Evolutionary conservation across 1,140 invertebrate species (phyloP).

Genomic region (Drosophila lowei): DNA sequence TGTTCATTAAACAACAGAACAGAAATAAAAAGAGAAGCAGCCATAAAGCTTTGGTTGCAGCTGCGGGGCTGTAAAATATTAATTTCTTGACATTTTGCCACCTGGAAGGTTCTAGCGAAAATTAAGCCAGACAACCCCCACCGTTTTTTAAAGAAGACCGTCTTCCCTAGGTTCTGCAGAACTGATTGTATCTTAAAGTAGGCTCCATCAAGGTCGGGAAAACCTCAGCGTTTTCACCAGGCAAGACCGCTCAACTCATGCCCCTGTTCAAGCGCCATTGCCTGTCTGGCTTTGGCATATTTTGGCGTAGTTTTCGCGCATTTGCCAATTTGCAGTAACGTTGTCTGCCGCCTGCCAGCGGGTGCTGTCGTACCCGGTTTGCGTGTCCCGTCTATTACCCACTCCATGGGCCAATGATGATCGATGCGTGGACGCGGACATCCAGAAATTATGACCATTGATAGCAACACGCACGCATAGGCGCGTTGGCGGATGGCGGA

Average conservation of each 20-base stretch:
- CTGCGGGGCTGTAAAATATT: conserved; percentile 16
- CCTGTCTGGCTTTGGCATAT: conserved; percentile 15
- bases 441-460: conserved; percentile 63
- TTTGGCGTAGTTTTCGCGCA: conserved; percentile 37
- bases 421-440: conserved; percentile 59
- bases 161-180: background rate
- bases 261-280: conserved; percentile 1
- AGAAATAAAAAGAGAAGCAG: background rate
- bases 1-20: conserved; percentile 9
- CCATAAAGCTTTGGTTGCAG: conserved; percentile 26
- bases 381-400: conserved; percentile 39
- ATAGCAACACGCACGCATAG: conserved; percentile 54
- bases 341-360: conserved; percentile 13
- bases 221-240: too few species aligned
- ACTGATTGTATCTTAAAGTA: too few species aligned
- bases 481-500: too few species aligned
- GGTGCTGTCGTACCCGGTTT: conserved; percentile 23
- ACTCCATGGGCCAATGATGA: conserved; percentile 48
- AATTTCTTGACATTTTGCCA: background rate
- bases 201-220: too few species aligned
- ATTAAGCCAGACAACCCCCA: too few species aligned
- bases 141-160: background rate
- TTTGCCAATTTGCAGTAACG: conserved; percentile 59
- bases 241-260: too few species aligned
- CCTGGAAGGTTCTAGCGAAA: too few species aligned